Evolutionary conservation across 1,140 invertebrate species (phyloP).

Genomic region (Mylabris phalerata): DNA sequence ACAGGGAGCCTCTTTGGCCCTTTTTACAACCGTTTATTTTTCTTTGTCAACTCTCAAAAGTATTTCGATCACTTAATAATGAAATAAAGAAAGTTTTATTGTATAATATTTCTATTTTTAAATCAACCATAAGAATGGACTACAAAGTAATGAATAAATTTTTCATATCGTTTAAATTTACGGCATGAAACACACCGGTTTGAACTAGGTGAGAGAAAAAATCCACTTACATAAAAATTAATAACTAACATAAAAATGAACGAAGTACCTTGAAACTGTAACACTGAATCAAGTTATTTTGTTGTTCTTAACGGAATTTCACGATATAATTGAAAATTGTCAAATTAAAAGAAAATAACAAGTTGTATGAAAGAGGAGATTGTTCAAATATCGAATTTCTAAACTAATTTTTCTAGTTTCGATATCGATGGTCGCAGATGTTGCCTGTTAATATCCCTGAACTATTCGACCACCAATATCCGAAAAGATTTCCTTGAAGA

Average conservation of each 20-base stretch:
- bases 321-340: no score
- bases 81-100: background rate
- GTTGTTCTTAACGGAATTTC: no score
- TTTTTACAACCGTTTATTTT: background rate
- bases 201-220: no score
- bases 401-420: constrained; percentile 8
- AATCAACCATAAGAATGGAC: background rate
- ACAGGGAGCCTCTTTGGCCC: constrained; percentile 7
- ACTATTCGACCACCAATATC: background rate
- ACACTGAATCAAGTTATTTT: no score
- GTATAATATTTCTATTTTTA: background rate
- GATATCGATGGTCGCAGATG: constrained; percentile 5
- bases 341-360: background rate
- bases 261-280: no score
- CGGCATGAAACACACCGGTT: no score
- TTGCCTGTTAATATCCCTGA: constrained; percentile 8
- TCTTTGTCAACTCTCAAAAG: background rate
- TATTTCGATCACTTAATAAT: background rate
- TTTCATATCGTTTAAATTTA: background rate
- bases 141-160: constrained; percentile 9
- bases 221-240: no score
- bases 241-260: no score
- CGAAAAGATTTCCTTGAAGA: no score
- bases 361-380: background rate
- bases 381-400: constrained; percentile 8